A percentile compares a stretch with the other conserved stretches of the same genome.
These are phyloP conservation scores for Caligus rogercresseyi DNA, from an alignment of 1,140 invertebrate genomes.

Conservation along the genomic window DNA sequence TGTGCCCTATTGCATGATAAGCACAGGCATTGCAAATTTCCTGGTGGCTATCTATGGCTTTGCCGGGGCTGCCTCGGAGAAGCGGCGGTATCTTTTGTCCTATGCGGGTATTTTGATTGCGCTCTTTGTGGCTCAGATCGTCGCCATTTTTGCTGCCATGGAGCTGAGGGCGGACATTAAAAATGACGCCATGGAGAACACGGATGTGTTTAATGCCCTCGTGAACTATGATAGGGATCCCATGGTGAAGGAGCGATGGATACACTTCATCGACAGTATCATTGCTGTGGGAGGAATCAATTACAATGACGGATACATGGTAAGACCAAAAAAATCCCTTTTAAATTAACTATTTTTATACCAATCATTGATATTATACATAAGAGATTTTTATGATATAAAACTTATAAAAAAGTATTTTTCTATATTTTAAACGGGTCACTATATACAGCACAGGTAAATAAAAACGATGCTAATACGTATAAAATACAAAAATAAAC, in stretches of 20 bases:
- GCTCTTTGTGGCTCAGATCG: background rate
- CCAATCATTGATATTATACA: no score
- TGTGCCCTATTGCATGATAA: conserved; percentile 1
- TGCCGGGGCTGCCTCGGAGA: background rate
- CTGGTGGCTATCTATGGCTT: background rate
- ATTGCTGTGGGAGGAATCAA: conserved; percentile 1
- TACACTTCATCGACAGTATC: background rate
- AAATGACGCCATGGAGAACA: background rate
- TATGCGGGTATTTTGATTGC: background rate
- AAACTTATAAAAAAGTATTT: no score
- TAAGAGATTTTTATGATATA: no score
- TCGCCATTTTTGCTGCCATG: conserved; percentile 11
- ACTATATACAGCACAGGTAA: no score
- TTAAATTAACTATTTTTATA: no score
- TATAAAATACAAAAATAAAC: no score
- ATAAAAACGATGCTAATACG: no score
- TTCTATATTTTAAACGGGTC: no score
- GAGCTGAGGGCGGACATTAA: background rate
- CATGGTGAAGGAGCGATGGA: background rate
- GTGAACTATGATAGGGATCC: background rate
- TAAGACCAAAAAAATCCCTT: no score
- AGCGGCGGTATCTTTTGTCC: background rate
- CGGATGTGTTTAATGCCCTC: background rate
- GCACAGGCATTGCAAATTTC: background rate
- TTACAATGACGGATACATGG: background rate